These are phyloP conservation scores for Piscicola geometra DNA, from an alignment of 2,888 invertebrate species.

Conservation along the genomic window DNA sequence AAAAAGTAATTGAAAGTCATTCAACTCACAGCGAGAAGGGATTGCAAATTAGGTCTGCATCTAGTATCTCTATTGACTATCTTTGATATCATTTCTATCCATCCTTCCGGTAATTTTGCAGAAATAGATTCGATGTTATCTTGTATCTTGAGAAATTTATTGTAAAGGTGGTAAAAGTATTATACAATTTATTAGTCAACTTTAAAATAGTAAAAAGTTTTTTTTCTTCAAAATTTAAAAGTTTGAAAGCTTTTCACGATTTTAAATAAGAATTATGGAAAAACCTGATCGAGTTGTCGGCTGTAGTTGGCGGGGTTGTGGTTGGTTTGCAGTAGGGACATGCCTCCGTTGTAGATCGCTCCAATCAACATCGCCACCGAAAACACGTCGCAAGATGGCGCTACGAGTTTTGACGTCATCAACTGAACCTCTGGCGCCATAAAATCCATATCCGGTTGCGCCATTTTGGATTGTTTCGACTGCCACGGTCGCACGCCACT, in stretches of 20 bases:
- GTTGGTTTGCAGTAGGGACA: slow-evolving; percentile 81
- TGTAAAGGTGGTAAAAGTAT: too few species aligned
- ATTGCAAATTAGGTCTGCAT: slow-evolving; percentile 82
- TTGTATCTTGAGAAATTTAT: slow-evolving; percentile 72
- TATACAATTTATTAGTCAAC: too few species aligned
- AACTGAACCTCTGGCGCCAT: slow-evolving; percentile 88
- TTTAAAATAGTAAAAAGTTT: too few species aligned
- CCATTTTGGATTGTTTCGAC: slow-evolving; percentile 80
- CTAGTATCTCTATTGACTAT: slow-evolving; percentile 77
- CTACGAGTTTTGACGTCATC: slow-evolving; percentile 57
- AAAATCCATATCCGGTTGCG: slow-evolving; percentile 89
- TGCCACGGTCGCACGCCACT: slow-evolving; percentile 70
- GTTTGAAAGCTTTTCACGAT: too few species aligned
- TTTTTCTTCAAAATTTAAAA: too few species aligned
- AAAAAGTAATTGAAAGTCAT: too few species aligned
- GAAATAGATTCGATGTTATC: slow-evolving; percentile 73
- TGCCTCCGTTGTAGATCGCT: slow-evolving; percentile 84
- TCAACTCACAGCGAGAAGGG: slow-evolving; percentile 76
- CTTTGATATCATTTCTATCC: slow-evolving; percentile 78
- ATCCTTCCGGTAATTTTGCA: slow-evolving; percentile 72
- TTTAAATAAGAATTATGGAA: too few species aligned
- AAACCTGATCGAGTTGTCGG: slow-evolving; percentile 85
- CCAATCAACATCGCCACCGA: slow-evolving; percentile 90
- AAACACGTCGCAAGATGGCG: slow-evolving; percentile 89
- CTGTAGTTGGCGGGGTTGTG: slow-evolving; percentile 81